Conservation (phyloP, 2,113 vertebrate genomes). For the Dicrurus megarhynchus region DNA sequence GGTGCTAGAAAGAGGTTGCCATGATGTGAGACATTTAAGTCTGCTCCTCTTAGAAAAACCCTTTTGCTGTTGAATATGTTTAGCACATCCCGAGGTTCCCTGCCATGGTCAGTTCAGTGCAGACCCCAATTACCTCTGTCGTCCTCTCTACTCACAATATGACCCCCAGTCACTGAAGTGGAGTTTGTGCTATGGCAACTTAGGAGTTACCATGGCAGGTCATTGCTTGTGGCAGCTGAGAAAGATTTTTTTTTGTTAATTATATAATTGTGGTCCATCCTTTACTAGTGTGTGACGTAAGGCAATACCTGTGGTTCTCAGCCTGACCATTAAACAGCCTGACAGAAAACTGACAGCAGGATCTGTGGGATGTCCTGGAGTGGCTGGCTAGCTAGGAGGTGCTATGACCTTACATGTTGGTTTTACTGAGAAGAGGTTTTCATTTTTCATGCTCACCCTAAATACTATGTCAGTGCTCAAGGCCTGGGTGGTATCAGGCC, state of each 20-base stretch:
- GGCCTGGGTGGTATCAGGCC: background rate
- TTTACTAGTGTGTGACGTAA: accelerated
- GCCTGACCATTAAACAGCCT: background rate
- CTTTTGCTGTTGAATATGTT: background rate
- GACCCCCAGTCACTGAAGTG: background rate
- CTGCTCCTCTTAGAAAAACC: background rate
- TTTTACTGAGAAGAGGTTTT: background rate
- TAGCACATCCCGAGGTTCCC: background rate
- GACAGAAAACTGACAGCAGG: background rate
- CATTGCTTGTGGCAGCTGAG: background rate
- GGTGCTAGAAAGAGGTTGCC: background rate
- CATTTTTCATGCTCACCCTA: background rate
- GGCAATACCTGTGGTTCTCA: background rate
- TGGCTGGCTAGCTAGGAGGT: background rate
- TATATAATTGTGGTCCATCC: accelerated
- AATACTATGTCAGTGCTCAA: background rate
- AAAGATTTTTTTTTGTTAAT: background rate
- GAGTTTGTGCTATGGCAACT: background rate
- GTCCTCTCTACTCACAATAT: background rate
- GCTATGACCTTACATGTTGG: background rate
- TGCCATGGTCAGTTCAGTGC: background rate
- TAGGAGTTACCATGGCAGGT: background rate
- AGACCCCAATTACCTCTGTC: background rate
- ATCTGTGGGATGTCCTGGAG: background rate
- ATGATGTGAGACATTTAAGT: background rate